Evolutionary conservation across 2,888 invertebrate genomes (phyloP), one percentile per base, ranked within the genome.

Genomic region (Drosophila greeni): DNA sequence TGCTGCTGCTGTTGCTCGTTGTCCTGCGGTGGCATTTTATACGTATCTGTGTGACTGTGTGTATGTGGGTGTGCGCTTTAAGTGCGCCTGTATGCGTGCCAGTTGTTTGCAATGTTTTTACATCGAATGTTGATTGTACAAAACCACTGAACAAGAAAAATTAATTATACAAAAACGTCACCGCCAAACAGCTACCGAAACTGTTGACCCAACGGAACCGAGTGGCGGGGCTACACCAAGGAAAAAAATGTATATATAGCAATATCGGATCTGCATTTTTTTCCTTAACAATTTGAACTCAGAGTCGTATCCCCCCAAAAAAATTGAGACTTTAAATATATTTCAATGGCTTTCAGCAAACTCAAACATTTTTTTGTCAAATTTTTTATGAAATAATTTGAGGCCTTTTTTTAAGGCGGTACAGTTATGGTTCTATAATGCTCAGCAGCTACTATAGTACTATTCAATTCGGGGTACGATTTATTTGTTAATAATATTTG

Each of bases 101-200:
- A 74, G 71, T 84, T 82, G 78, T 75, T 75, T 80, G 76, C 75
- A 76, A 74, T 80, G 79, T 80, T 80, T 80, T 77, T 82, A 74
- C 74, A 80, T 85, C 84, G 80, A 84, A 85, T 82, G 85, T 78
- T 85, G 86, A 86, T 85, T 86, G 83, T 86, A 83, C 82, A 83
- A 86, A 87, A 83, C 87, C 87, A 87, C 85, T 87, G 87, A 87
- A 86, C 87, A 87, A 87, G 86, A 86, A 87, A 86, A 86, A 87
- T 87, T 86, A 86, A 86, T 86, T 87, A 86, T 87, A 86, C 84
- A 86, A 86, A 85, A 86, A 86, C 84, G 83, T 83, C 83, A 84
- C 84, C 84, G 79, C 84, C 79, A 80, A 80, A 80, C 79, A 84
- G 82, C 84, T 84, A 75, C 79, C 75, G 81, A 82, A 78, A 84